A percentile compares a stretch with the other conserved stretches of the same genome.
Evolutionary conservation across 2,888 invertebrate genomes (phyloP).

Genomic region (Escarpia spicata): DNA sequence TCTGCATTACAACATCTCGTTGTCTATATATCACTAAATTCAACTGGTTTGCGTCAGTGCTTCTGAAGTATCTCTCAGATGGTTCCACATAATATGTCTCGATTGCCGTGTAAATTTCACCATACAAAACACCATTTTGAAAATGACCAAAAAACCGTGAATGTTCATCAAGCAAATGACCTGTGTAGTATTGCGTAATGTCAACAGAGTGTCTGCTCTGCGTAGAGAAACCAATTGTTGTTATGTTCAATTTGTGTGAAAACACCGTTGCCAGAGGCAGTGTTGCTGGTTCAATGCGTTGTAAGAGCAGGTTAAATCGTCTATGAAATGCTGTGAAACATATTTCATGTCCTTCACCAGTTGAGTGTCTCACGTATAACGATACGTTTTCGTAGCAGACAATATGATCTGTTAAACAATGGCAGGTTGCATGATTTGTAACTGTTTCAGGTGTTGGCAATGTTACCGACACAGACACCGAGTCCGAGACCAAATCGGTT

Average conservation of each 20-base stretch:
- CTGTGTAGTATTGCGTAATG: not conserved
- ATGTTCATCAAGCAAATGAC: not conserved
- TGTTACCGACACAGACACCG: not conserved
- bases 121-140: conserved; percentile 5
- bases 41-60: not conserved
- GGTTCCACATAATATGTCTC: conserved; percentile 3
- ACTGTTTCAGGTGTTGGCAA: not conserved
- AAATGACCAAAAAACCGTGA: not conserved
- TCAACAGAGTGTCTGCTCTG: not conserved
- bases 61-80: not conserved
- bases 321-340: not conserved
- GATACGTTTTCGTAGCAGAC: not conserved
- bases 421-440: not conserved
- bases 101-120: not conserved
- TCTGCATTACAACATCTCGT: not conserved
- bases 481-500: not conserved
- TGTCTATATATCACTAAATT: not conserved
- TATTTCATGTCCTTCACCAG: not conserved
- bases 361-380: not conserved
- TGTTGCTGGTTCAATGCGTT: not conserved
- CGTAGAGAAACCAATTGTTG: not conserved
- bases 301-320: not conserved
- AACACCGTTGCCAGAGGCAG: not conserved
- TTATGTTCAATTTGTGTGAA: not conserved
- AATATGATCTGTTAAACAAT: not conserved